Evolutionary conservation across 2,888 invertebrate genomes (phyloP).

Genomic region (Thereva unica): DNA sequence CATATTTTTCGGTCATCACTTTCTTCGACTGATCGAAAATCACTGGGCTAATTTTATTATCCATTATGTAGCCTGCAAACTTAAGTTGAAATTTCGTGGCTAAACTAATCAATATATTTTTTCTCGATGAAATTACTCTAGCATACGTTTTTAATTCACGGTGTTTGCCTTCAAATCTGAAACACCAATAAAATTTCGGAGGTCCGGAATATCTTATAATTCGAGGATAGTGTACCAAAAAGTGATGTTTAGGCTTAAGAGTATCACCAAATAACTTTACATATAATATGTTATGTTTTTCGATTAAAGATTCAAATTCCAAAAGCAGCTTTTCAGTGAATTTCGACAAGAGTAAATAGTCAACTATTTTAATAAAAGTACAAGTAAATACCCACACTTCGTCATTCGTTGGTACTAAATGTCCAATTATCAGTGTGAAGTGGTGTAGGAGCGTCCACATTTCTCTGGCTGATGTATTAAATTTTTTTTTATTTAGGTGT

Average conservation of each 20-base stretch:
- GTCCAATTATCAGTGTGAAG: slow-evolving; percentile 40
- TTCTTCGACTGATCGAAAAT: no score
- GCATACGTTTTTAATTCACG: slow-evolving; percentile 17
- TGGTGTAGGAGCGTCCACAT: slow-evolving; percentile 42
- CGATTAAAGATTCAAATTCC: background rate
- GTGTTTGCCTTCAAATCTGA: slow-evolving; percentile 23
- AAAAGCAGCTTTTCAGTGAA: slow-evolving; percentile 6
- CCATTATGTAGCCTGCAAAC: background rate
- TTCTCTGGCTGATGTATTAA: slow-evolving; percentile 41
- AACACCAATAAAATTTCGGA: slow-evolving; percentile 19
- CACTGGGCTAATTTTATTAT: no score
- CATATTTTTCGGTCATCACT: no score
- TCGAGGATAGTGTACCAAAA: slow-evolving; percentile 7
- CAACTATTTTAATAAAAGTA: slow-evolving; percentile 35
- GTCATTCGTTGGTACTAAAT: slow-evolving; percentile 39
- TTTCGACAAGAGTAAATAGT: slow-evolving; percentile 32
- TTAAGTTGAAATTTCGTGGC: background rate
- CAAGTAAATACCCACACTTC: slow-evolving; percentile 35
- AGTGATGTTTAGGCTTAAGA: slow-evolving; percentile 27
- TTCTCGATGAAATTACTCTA: background rate
- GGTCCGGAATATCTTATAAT: slow-evolving; percentile 15
- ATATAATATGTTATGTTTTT: background rate
- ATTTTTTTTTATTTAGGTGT: slow-evolving; percentile 34
- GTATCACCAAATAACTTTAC: slow-evolving; percentile 19
- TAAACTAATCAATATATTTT: background rate